Evolutionary conservation across 2,113 vertebrate genomes (phyloP).

Genomic region (Boleophthalmus pectinirostris): DNA sequence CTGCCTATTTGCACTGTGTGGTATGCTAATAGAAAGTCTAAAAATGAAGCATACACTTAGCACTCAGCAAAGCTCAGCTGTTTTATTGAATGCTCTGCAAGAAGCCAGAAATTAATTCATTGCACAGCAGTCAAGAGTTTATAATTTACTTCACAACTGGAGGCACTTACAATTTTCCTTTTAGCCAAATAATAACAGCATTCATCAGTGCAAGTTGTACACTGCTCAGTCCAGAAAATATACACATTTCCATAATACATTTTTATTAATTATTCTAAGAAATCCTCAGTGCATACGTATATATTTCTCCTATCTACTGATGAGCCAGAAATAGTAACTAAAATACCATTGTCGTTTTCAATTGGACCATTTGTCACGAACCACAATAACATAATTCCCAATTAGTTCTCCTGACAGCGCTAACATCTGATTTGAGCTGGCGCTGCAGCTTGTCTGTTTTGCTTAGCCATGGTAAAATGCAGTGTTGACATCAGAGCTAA

Average conservation of each 20-base stretch:
- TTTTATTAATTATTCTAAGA: background rate
- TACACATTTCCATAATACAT: background rate
- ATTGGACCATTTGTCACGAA: constrained; percentile 3
- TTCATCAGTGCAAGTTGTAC: background rate
- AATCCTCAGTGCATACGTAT: background rate
- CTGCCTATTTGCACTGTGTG: background rate
- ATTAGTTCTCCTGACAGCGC: constrained; percentile 47
- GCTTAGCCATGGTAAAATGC: constrained; percentile 25
- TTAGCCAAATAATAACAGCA: constrained; percentile 3
- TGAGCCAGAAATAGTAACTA: background rate
- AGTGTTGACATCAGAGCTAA: constrained; percentile 13
- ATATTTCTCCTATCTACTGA: background rate
- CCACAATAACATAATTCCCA: constrained; percentile 44
- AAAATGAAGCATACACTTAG: background rate
- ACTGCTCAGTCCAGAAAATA: background rate
- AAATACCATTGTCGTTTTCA: background rate
- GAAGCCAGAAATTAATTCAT: constrained; percentile 5
- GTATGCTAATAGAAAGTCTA: background rate
- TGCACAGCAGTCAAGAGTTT: constrained; percentile 8
- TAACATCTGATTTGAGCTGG: constrained; percentile 46
- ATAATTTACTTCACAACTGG: constrained; percentile 8
- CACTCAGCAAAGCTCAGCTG: background rate
- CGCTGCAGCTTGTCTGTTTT: constrained; percentile 47
- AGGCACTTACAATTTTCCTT: background rate
- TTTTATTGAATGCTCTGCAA: background rate